These are phyloP conservation scores for Pampus argenteus DNA, from an alignment of 2,797 vertebrate genomes.

Conservation along the genomic window DNA sequence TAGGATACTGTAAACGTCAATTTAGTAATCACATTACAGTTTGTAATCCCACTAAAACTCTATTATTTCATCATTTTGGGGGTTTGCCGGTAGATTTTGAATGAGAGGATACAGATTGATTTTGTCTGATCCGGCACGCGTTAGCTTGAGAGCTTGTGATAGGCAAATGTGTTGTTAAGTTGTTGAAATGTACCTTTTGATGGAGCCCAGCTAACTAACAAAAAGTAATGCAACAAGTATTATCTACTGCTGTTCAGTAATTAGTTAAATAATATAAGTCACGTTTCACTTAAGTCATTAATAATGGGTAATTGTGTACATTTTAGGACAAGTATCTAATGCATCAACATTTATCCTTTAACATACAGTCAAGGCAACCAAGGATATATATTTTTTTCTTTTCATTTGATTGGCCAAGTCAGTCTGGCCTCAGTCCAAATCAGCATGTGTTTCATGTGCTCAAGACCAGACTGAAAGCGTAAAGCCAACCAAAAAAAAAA, in stretches of 20 bases:
- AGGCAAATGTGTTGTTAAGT: no score
- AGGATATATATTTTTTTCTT: neutral
- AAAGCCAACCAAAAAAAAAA: slow-evolving; percentile 1
- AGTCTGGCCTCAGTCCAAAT: slow-evolving; percentile 7
- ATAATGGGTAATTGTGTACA: neutral
- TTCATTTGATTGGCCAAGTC: neutral
- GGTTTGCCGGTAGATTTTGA: neutral
- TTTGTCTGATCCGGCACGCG: neutral
- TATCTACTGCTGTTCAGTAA: neutral
- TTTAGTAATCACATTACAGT: neutral
- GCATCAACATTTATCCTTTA: neutral
- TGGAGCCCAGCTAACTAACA: no score
- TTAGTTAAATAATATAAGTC: neutral
- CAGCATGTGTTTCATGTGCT: slow-evolving; percentile 11
- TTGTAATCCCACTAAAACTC: neutral
- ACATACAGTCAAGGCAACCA: neutral
- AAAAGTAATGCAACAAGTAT: no score
- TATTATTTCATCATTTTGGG: neutral
- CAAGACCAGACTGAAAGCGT: slow-evolving; percentile 20
- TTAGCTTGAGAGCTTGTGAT: neutral
- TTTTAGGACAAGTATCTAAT: neutral
- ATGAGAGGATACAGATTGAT: neutral
- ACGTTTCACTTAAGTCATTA: neutral
- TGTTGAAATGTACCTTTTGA: no score
- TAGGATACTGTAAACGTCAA: neutral